Evolutionary conservation across 2,888 invertebrate species (phyloP), one percentile per base, ranked within the genome.

Genomic region (Drosophila subsilvestris): DNA sequence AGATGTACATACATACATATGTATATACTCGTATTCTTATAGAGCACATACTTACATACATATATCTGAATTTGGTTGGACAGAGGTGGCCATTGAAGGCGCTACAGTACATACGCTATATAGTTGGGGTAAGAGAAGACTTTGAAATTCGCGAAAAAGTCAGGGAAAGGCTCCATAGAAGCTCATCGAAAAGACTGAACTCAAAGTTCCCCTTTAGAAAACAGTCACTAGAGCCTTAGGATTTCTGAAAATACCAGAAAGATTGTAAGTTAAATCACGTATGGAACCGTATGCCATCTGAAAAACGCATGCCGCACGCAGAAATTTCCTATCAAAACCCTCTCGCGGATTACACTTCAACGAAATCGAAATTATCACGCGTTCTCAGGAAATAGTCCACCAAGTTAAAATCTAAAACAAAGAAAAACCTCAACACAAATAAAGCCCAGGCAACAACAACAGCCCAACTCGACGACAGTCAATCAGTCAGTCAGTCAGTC

Each of bases 351-450:
- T 55, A 55, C 51, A 56, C 69, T 63, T 58, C 68, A 58, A 68
- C 68, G 68, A 68, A 68, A 68, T 68, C 59, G 44, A 69, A 70
- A 61, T 70, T 60, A 70, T 70, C 70, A 58, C 32, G 14, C 32
- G 43, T 49, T 58, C 25, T 20, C 67, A 27, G 49, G 42, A 58
- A 49, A 58, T 32, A 37, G 37, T n/a, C 37, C 37, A 37, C 3
- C 22, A 18, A 63, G 44, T 50, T 49, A 44, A 18, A 49, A 69
- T 45, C 55, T 57, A 29, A 76, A 79, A 77, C 77, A 76, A 76
- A 66, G 66, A 55, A 66, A 65, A 47, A 44, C 12, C 42, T 18
- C 56, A 48, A 22, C 62, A 8, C 37, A 37, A 37, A 6, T 6
- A 37, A 37, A 37, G 37, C 37, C 14, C 14, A 37, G 14, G 32